These are phyloP conservation scores for Etheostoma perlongum DNA, from an alignment of 2,797 vertebrate species.

Conservation along the genomic window DNA sequence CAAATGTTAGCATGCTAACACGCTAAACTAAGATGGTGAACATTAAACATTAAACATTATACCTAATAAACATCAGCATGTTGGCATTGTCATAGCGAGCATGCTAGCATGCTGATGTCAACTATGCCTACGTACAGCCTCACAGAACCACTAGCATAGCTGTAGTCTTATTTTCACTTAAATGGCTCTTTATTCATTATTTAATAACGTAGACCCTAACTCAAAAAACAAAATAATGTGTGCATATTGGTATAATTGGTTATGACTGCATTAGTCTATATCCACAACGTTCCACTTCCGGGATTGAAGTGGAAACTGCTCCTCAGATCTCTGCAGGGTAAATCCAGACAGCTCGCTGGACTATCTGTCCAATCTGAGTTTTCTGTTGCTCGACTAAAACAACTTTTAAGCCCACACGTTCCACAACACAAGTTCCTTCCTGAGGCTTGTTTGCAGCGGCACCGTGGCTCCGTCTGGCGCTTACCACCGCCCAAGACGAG, in stretches of 20 bases:
- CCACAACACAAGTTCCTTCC: too few species aligned
- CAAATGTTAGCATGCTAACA: not conserved
- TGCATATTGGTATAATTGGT: not conserved
- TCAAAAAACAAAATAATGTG: not conserved
- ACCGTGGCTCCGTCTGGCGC: too few species aligned
- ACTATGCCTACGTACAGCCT: not conserved
- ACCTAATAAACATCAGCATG: not conserved
- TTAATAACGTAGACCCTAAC: not conserved
- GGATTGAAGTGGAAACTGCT: too few species aligned
- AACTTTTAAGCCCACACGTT: too few species aligned
- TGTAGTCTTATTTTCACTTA: not conserved
- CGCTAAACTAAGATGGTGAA: not conserved
- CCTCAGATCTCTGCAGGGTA: too few species aligned
- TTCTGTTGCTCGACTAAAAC: too few species aligned
- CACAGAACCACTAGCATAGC: not conserved
- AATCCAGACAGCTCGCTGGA: too few species aligned
- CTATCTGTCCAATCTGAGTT: too few species aligned
- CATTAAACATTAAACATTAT: not conserved
- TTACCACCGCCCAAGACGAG: too few species aligned
- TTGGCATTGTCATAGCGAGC: not conserved
- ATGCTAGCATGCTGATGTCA: not conserved
- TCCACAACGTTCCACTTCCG: too few species aligned
- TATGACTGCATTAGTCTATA: not conserved
- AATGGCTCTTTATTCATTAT: not conserved
- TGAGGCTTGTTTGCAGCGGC: too few species aligned